phyloP scores from a whole-genome alignment of 2,888 invertebrate species.

The Polyommatus iphigenia region DNA sequence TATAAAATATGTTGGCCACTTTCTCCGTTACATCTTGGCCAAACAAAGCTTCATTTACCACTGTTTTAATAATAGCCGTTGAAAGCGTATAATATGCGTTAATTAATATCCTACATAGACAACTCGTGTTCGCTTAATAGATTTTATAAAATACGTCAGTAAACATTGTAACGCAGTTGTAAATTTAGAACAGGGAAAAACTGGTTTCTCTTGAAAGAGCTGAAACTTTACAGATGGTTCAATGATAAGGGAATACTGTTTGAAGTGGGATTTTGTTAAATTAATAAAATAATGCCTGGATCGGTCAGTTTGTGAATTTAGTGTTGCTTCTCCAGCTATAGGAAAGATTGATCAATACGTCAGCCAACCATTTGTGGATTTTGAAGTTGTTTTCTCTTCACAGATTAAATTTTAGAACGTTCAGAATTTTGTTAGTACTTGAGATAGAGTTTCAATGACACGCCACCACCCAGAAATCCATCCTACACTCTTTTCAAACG shows the following conservation, averaged over 20 bases:
- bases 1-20: not conserved
- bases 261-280: too few species aligned
- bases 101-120: not conserved
- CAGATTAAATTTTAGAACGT: not conserved
- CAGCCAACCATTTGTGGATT: too few species aligned
- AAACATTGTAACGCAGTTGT: not conserved
- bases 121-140: not conserved
- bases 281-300: too few species aligned
- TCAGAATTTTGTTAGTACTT: too few species aligned
- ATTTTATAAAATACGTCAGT: not conserved
- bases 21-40: conserved; percentile 1
- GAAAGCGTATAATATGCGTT: not conserved
- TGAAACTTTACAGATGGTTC: too few species aligned
- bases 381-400: not conserved
- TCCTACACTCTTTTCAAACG: too few species aligned
- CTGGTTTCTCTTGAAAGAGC: not conserved
- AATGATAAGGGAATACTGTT: too few species aligned
- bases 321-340: not conserved
- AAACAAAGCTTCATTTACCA: conserved; percentile 10
- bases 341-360: not conserved
- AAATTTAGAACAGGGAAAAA: conserved; percentile 9
- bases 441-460: too few species aligned
- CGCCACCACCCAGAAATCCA: too few species aligned
- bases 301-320: not conserved
- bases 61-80: not conserved